These are phyloP conservation scores for Drosophila nr. perissopoda DNA, from an alignment of 2,888 invertebrate species.

Conservation along the genomic window DNA sequence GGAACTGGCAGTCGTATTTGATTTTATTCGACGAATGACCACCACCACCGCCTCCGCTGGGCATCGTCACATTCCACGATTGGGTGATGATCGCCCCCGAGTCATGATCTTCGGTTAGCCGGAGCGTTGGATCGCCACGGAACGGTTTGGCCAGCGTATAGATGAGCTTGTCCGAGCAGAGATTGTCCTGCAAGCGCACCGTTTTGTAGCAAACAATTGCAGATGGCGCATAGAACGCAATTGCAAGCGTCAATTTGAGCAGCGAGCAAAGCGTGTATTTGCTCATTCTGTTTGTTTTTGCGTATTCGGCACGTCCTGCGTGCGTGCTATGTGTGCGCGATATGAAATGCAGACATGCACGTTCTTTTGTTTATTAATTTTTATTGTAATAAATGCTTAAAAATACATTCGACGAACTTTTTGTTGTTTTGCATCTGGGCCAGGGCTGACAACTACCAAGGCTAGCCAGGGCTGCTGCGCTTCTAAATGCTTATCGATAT, in stretches of 20 bases:
- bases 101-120: constrained; percentile 78
- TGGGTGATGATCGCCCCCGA: constrained; percentile 83
- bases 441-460: constrained; percentile 50
- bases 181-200: constrained; percentile 81
- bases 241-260: constrained; percentile 49
- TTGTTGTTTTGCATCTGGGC: constrained; percentile 58
- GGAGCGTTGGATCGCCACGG: constrained; percentile 78
- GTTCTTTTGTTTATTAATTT: constrained; percentile 19
- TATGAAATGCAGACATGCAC: constrained; percentile 30
- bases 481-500: not conserved
- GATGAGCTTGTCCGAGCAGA: constrained; percentile 81
- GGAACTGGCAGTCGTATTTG: constrained; percentile 82
- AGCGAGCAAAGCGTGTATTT: constrained; percentile 48
- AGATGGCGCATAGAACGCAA: constrained; percentile 45
- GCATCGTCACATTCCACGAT: constrained; percentile 82
- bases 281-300: constrained; percentile 46
- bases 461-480: constrained; percentile 35
- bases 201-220: constrained; percentile 45
- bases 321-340: constrained; percentile 28
- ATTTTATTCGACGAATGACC: constrained; percentile 73
- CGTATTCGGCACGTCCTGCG: constrained; percentile 42
- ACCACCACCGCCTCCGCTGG: constrained; percentile 38
- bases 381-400: constrained; percentile 21
- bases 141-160: constrained; percentile 76
- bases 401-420: constrained; percentile 33